Percentiles rank a stretch among this genome's conserved stretches.
These are phyloP conservation scores for Hoplostethus mediterraneus DNA, from an alignment of 2,797 vertebrate genomes.

Conservation along the genomic window DNA sequence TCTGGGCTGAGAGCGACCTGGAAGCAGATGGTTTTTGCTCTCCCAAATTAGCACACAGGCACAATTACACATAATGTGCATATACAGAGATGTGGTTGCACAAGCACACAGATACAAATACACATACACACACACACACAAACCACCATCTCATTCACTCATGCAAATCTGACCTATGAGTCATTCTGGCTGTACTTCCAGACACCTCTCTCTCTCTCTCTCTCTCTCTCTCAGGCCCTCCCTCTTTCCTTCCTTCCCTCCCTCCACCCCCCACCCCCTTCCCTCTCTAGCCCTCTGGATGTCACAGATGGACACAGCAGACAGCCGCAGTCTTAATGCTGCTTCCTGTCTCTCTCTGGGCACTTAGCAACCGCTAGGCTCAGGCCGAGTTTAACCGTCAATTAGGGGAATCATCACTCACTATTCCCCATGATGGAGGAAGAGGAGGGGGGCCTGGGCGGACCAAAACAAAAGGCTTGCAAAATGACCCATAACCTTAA, in stretches of 20 bases:
- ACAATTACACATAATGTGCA: slow-evolving; percentile 47
- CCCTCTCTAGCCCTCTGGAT: slow-evolving; percentile 49
- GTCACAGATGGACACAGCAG: slow-evolving; percentile 72
- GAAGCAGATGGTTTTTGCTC: slow-evolving; percentile 11
- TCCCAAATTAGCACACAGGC: slow-evolving; percentile 31
- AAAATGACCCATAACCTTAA: slow-evolving; percentile 10
- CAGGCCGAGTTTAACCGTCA: slow-evolving; percentile 56
- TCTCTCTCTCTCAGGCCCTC: neutral
- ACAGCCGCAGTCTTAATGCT: slow-evolving; percentile 70
- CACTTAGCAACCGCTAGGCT: slow-evolving; percentile 75
- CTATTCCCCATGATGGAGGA: neutral
- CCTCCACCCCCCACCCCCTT: neutral
- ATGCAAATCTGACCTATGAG: slow-evolving; percentile 78
- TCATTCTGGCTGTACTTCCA: slow-evolving; percentile 70
- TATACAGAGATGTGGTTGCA: slow-evolving; percentile 23
- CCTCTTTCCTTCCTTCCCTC: neutral
- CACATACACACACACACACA: slow-evolving; percentile 17
- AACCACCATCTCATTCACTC: slow-evolving; percentile 39
- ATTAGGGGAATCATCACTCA: slow-evolving; percentile 66
- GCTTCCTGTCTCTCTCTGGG: slow-evolving; percentile 75
- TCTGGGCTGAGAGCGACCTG: neutral
- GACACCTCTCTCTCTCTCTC: slow-evolving; percentile 10
- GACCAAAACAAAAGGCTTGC: slow-evolving; percentile 39
- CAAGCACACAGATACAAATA: neutral
- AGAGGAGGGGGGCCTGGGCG: neutral